Evolutionary conservation across 1,140 invertebrate species (phyloP).

Genomic region (Scaptodrosophila lebanonensis): DNA sequence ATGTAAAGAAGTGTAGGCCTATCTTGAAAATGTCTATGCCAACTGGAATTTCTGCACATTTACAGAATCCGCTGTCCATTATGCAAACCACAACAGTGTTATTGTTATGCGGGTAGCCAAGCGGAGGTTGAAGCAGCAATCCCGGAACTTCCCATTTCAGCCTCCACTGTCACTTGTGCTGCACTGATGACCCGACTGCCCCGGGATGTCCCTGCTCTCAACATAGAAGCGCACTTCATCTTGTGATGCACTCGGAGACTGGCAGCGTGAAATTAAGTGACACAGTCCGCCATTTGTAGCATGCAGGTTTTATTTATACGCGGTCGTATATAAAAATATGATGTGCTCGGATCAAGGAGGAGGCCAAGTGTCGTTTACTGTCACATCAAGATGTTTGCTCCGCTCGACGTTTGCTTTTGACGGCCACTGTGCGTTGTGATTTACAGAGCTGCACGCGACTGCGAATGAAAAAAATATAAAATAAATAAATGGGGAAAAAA

Average conservation of each 20-base stretch:
- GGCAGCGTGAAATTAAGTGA: constrained; percentile 73
- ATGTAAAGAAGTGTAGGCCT: no score
- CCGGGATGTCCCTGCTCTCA: no score
- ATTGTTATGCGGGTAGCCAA: no score
- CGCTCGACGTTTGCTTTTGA: constrained; percentile 2
- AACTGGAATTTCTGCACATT: no score
- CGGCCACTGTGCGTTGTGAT: background rate
- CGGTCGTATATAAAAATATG: constrained; percentile 68
- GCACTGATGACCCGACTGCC: no score
- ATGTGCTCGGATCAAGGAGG: constrained; percentile 30
- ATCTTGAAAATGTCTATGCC: no score
- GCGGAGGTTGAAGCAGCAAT: no score
- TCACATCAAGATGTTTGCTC: constrained; percentile 36
- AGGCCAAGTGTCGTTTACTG: constrained; percentile 54
- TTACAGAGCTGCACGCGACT: background rate
- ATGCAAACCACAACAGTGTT: no score
- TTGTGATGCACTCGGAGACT: constrained; percentile 56
- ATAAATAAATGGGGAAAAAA: no score
- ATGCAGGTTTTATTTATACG: constrained; percentile 63
- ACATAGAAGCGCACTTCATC: constrained; percentile 67
- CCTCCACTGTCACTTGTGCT: no score
- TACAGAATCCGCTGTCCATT: no score
- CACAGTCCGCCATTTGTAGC: constrained; percentile 45
- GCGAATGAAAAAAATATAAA: background rate
- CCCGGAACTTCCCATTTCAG: no score